Evolutionary conservation across 2,888 invertebrate genomes (phyloP), one percentile per base, ranked within the genome.

Genomic region (Thera obeliscata): DNA sequence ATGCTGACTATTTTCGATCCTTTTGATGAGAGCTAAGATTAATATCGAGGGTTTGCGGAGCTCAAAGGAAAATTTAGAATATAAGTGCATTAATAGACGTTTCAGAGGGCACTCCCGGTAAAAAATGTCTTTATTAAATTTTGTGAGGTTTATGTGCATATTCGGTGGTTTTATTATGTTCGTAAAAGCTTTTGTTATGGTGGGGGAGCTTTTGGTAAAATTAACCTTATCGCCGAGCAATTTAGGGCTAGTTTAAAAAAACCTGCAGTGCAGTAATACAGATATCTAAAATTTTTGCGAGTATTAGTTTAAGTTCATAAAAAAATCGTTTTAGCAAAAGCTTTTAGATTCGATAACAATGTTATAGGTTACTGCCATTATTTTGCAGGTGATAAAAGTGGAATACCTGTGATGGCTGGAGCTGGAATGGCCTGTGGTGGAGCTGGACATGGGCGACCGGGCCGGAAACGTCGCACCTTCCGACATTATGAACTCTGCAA

Each of bases 41-140:
- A 92, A 92, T 93, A 89, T 90, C 83, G 86, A 83, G 90, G 87
- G 89, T 76, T 84, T 82, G 77, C 78, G 78, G 75, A 81, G 84
- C 85, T 90, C 91, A 93, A 93, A 91, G 89, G 90, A 89, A 89
- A 88, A 89, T 91, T 90, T 88, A 86, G 90, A 90, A 91, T 89
- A 87, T 91, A 91, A 91, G 91, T 92, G 90, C 90, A 93, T 92
- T 91, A 91, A 90, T 93, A 89, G 90, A 91, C 85, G 86, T 87
- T 87, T 87, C 81, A 85, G 82, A 86, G 88, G 81, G 87, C 84
- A 87, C 87, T 90, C 85, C 84, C 85, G 81, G 81, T 84, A 85
- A 89, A 85, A 84, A 90, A 90, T 90, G 83, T 87, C 88, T 88
- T 91, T 90, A 91, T 92, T 91, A 89, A 90, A 91, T 91, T 77